A percentile compares a stretch with the other conserved stretches of the same genome.
Evolutionary conservation across 1,140 invertebrate genomes (phyloP).

Genomic region (Tetraneura akinire): DNA sequence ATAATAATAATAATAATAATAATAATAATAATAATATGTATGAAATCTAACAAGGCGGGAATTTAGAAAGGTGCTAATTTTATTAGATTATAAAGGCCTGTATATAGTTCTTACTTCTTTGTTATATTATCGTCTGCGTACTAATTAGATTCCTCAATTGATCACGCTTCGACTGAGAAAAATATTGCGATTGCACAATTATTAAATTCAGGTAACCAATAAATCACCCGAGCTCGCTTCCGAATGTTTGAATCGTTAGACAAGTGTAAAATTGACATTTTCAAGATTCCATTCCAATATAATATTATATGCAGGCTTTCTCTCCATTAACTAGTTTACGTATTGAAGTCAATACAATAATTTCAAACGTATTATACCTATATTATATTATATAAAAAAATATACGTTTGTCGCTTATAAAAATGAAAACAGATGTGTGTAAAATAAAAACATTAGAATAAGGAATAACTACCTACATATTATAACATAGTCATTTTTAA

Average conservation of each 20-base stretch:
- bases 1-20: no score
- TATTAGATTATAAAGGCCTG: slow-evolving; percentile 23
- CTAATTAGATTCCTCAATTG: not conserved
- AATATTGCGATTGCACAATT: slow-evolving; percentile 13
- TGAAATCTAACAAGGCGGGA: not conserved
- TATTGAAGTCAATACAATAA: not conserved
- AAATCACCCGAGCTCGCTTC: slow-evolving; percentile 33
- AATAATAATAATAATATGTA: no score
- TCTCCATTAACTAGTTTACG: slow-evolving; percentile 23
- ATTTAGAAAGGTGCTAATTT: slow-evolving; percentile 44
- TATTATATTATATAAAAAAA: no score
- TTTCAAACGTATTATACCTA: not conserved
- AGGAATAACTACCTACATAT: no score
- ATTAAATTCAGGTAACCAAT: slow-evolving; percentile 5
- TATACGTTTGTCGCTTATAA: not conserved
- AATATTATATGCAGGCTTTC: not conserved
- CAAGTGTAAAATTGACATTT: slow-evolving; percentile 49
- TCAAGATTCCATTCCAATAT: not conserved
- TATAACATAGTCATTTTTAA: no score
- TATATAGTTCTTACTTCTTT: no score
- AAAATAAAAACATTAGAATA: no score
- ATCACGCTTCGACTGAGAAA: slow-evolving; percentile 32
- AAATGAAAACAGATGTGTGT: not conserved
- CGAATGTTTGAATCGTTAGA: not conserved
- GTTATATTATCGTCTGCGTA: not conserved